Percentiles rank a stretch among this genome's conserved stretches.
Conservation (phyloP, 2,797 vertebrate genomes). For the Craterocephalus amniculus region DNA sequence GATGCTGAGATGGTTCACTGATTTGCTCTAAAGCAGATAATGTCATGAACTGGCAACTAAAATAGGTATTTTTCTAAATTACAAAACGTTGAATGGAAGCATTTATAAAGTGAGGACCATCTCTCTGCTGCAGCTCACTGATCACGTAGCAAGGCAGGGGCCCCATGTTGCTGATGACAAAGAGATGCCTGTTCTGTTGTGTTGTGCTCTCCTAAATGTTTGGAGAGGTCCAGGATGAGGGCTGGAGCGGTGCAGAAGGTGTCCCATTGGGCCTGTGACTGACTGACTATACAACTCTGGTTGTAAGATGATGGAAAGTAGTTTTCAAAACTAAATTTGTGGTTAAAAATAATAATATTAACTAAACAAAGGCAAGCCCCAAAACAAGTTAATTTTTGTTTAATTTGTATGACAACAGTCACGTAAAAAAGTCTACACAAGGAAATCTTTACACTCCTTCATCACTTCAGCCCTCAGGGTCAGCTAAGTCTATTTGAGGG, state of each 20-base stretch:
- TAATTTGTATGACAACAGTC: not conserved
- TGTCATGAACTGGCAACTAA: not conserved
- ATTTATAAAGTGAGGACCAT: slow-evolving; percentile 28
- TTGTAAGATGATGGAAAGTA: too few species aligned
- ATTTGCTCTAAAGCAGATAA: not conserved
- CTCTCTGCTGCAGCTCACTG: slow-evolving; percentile 52
- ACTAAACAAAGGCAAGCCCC: too few species aligned
- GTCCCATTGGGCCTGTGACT: not conserved
- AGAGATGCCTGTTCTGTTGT: slow-evolving; percentile 67
- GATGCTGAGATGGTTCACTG: not conserved
- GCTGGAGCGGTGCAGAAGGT: slow-evolving; percentile 23
- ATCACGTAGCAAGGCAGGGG: slow-evolving; percentile 54
- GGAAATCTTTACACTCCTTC: not conserved
- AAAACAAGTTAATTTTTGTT: too few species aligned
- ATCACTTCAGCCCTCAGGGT: too few species aligned
- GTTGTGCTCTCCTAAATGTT: slow-evolving; percentile 53
- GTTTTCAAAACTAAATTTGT: too few species aligned
- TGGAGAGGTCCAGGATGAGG: slow-evolving; percentile 51
- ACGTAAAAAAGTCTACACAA: too few species aligned
- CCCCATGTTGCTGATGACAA: slow-evolving; percentile 64
- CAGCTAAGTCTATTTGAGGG: too few species aligned
- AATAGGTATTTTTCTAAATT: not conserved
- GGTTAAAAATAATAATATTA: too few species aligned
- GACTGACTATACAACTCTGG: not conserved
- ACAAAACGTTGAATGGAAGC: slow-evolving; percentile 12